Conservation (phyloP, 2,113 vertebrate species). For the Carassius carassius region DNA sequence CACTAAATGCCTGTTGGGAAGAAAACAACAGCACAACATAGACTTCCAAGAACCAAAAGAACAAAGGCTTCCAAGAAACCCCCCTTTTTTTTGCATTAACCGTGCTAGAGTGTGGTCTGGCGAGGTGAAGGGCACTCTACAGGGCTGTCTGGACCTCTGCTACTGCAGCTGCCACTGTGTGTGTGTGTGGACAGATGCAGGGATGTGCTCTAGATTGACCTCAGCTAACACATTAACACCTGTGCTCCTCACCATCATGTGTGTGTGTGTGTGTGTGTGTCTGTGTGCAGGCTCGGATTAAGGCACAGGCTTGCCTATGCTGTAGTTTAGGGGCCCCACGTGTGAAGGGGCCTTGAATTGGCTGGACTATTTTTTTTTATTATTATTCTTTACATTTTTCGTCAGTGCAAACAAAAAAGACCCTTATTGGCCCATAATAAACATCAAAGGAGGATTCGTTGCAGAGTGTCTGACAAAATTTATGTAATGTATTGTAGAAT, state of each 20-base stretch:
- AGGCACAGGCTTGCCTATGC: too few relatives aligned
- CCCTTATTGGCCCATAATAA: too few relatives aligned
- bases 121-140: background rate
- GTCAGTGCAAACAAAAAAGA: too few relatives aligned
- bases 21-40: background rate
- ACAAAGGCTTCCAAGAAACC: background rate
- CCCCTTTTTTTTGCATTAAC: background rate
- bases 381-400: too few relatives aligned
- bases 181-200: conserved; percentile 5
- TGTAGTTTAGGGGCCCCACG: too few relatives aligned
- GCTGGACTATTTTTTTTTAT: too few relatives aligned
- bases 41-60: too few relatives aligned
- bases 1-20: background rate
- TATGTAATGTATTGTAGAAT: too few relatives aligned
- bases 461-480: too few relatives aligned
- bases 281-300: background rate
- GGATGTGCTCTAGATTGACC: background rate
- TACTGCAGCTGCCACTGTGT: background rate
- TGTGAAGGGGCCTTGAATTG: too few relatives aligned
- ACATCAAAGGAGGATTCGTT: too few relatives aligned
- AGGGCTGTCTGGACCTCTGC: background rate
- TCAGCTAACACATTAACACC: background rate
- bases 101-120: background rate
- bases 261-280: background rate
- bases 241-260: background rate